Evolutionary conservation across 2,797 vertebrate genomes (phyloP).

Genomic region (Lutjanus argentimaculatus): DNA sequence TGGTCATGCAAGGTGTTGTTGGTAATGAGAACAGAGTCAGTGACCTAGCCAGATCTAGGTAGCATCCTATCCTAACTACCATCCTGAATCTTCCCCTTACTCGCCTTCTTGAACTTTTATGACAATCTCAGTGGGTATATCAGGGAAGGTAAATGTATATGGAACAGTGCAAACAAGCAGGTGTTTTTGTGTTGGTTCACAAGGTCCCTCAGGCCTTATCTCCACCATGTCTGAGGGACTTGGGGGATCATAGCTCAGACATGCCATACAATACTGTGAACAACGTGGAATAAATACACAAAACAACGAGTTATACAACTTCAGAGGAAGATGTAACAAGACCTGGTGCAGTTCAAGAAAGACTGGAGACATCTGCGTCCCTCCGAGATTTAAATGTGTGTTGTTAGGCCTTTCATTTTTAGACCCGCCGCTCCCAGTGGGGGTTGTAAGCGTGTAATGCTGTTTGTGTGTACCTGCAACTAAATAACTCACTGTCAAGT

Average conservation of each 20-base stretch:
- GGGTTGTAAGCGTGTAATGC: slow-evolving; percentile 85
- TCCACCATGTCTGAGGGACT: slow-evolving; percentile 54
- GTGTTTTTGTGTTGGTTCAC: slow-evolving; percentile 64
- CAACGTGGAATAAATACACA: slow-evolving; percentile 68
- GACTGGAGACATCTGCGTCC: slow-evolving; percentile 87
- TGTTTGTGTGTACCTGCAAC: slow-evolving; percentile 84
- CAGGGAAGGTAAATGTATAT: slow-evolving; percentile 56
- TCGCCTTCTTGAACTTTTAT: slow-evolving; percentile 54
- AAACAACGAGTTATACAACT: slow-evolving; percentile 71
- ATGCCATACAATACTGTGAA: slow-evolving; percentile 58
- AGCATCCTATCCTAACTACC: slow-evolving; percentile 22
- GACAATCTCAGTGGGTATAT: slow-evolving; percentile 55
- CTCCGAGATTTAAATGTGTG: slow-evolving; percentile 85
- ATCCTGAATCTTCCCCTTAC: slow-evolving; percentile 44
- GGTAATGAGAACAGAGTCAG: slow-evolving; percentile 57
- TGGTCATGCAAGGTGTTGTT: neutral
- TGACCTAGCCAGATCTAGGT: slow-evolving; percentile 44
- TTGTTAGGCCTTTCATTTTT: slow-evolving; percentile 90
- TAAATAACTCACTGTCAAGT: slow-evolving; percentile 88
- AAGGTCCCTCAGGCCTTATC: slow-evolving; percentile 68
- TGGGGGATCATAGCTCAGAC: slow-evolving; percentile 74
- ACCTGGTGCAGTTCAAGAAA: slow-evolving; percentile 80
- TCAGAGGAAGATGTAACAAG: slow-evolving; percentile 81
- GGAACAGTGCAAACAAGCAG: slow-evolving; percentile 71
- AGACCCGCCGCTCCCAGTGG: slow-evolving; percentile 84